Evolutionary conservation across 2,797 vertebrate genomes (phyloP).

Genomic region (Eupleurogrammus muticus): DNA sequence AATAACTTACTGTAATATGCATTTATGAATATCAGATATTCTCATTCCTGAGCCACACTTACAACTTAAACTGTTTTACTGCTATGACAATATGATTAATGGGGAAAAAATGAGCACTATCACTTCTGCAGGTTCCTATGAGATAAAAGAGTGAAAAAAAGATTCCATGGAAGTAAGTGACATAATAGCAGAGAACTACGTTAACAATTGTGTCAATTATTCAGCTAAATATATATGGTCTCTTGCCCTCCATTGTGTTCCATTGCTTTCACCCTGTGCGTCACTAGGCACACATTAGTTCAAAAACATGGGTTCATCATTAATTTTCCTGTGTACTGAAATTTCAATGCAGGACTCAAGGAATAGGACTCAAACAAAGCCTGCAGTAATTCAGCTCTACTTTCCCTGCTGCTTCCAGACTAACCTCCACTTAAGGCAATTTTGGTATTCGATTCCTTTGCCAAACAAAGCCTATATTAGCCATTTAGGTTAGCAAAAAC

Average conservation of each 20-base stretch:
- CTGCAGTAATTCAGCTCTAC: conserved; percentile 59
- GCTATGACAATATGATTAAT: conserved; percentile 43
- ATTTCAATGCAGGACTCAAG: conserved; percentile 50
- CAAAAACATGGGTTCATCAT: conserved; percentile 43
- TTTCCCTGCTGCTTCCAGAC: conserved; percentile 37
- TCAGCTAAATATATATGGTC: conserved; percentile 38
- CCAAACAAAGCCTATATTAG: conserved; percentile 49
- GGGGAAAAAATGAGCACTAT: conserved; percentile 41
- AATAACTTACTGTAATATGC: not conserved
- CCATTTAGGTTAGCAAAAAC: conserved; percentile 23
- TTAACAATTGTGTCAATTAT: conserved; percentile 46
- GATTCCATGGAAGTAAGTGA: conserved; percentile 37
- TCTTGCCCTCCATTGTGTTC: conserved; percentile 46
- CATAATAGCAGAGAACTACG: conserved; percentile 44
- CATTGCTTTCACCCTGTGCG: conserved; percentile 61
- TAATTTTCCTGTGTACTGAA: conserved; percentile 32
- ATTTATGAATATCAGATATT: conserved; percentile 16
- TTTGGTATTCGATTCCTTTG: conserved; percentile 42
- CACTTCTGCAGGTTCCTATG: conserved; percentile 33
- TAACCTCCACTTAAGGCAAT: conserved; percentile 55
- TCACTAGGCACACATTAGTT: conserved; percentile 48
- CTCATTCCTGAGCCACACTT: conserved; percentile 1
- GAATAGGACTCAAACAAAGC: conserved; percentile 55
- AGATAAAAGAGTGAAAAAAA: conserved; percentile 34
- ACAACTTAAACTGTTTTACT: conserved; percentile 44